Evolutionary conservation across 2,797 vertebrate genomes (phyloP).

Genomic region (Poeciliopsis presidionis): DNA sequence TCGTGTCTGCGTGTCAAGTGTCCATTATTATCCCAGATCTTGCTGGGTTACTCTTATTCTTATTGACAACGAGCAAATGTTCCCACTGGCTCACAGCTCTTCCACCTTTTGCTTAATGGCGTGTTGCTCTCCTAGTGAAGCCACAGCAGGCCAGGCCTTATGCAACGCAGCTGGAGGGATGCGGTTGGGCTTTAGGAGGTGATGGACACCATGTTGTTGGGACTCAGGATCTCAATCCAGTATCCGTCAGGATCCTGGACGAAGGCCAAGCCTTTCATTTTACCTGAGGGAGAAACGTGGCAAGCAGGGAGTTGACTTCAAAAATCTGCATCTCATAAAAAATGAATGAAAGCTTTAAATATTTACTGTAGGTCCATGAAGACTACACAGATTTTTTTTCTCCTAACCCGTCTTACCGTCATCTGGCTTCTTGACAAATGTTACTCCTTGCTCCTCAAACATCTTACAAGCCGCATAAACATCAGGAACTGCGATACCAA

Average conservation of each 20-base stretch:
- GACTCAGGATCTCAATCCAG: constrained; percentile 98
- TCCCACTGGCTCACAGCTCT: constrained; percentile 10
- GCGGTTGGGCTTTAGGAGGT: constrained; percentile 70
- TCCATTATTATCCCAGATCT: constrained; percentile 26
- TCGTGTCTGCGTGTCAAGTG: constrained; percentile 23
- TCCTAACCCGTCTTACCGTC: constrained; percentile 82
- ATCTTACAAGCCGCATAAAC: constrained; percentile 91
- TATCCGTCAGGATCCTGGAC: constrained; percentile 99
- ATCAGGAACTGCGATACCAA: constrained; percentile 96
- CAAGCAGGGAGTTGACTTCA: too few relatives aligned
- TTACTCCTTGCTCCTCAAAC: constrained; percentile 93
- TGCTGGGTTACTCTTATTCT: not conserved
- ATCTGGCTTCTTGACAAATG: constrained; percentile 96
- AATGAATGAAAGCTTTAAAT: not conserved
- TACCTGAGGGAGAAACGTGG: constrained; percentile 78
- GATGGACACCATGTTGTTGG: constrained; percentile 89
- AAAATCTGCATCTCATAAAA: not conserved
- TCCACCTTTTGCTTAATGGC: constrained; percentile 11
- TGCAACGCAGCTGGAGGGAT: constrained; percentile 17
- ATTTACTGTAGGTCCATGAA: not conserved
- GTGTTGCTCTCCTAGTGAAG: constrained; percentile 19
- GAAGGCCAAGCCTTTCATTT: constrained; percentile 98
- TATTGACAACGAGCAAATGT: constrained; percentile 5
- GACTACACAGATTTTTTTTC: not conserved
- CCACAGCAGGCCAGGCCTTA: constrained; percentile 9